Evolutionary conservation across 2,888 invertebrate species (phyloP), one percentile per base, ranked within the genome.

Genomic region (Cyclophora albipunctata): DNA sequence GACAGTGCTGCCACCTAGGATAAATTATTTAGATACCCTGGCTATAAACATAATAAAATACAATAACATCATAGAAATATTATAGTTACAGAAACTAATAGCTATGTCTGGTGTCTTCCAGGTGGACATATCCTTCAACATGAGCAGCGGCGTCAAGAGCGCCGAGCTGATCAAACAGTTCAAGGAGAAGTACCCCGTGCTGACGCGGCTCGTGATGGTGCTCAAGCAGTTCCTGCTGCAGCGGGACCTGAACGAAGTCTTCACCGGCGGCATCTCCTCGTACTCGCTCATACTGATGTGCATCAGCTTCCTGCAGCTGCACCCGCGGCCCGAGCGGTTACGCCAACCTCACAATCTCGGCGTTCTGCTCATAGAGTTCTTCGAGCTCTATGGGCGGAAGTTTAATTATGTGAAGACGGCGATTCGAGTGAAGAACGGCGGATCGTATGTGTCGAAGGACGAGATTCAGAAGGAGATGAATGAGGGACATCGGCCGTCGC

Each of bases 211-310:
- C 75, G 98, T 99, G 72, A 94, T 99, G 89, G 97, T 99, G 56
- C 91, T 99, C 68, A 99, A 99, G 90, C 99, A 99, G 91, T 99
- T 99, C 90, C 93, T 99, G 62, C 91, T 98, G 63, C 97, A 99
- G 90, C 93, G 99, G 73, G 98, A 98, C 90, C 92, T 99, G 74
- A 99, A 99, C 89, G 99, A 99, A 91, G 99, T 99, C 72, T 99
- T 98, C 90, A 98, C 98, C 59, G 98, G 99, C 60, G 99, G 99
- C 80, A 98, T 99, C 83, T 98, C 98, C 66, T 99, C 98, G 55
- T 99, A 99, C 90, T 97, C 98, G 75, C 92, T 99, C 67, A 98
- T 99, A 81, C 93, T 99, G 63, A 97, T 99, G 95, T 96, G 97
- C 79, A 97, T 99, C 85, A 98, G 97, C 90, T 99, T 99, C 89